These are phyloP conservation scores for Diphyllodes magnificus DNA, from an alignment of 2,113 vertebrate genomes.

Conservation along the genomic window DNA sequence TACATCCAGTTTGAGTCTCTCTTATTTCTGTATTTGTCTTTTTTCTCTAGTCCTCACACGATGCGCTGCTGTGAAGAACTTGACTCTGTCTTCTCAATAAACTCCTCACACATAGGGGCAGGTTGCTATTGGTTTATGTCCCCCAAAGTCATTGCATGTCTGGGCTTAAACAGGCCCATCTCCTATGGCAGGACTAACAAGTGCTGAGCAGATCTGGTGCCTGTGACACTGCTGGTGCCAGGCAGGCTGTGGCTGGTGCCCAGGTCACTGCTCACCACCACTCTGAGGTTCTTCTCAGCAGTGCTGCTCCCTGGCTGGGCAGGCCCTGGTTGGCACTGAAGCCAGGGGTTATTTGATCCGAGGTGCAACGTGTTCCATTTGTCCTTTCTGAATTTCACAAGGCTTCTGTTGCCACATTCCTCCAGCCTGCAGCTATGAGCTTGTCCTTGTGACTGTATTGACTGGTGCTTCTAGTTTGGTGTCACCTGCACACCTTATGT, in stretches of 20 bases:
- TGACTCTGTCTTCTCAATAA: not conserved
- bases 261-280: fast-evolving
- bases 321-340: not conserved
- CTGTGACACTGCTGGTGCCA: not conserved
- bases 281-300: not conserved
- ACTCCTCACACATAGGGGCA: not conserved
- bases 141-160: not conserved
- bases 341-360: not conserved
- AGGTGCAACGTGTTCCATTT: not conserved
- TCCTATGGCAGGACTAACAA: not conserved
- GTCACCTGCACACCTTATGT: not conserved
- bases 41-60: not conserved
- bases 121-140: not conserved
- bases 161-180: not conserved
- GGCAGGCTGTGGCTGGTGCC: not conserved
- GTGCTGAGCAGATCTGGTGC: not conserved
- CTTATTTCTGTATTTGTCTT: not conserved
- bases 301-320: not conserved
- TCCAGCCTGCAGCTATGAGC: not conserved
- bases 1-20: not conserved
- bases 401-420: not conserved
- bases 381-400: not conserved
- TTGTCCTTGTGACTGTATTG: not conserved
- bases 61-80: not conserved
- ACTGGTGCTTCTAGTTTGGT: not conserved